Evolutionary conservation across 2,888 invertebrate genomes (phyloP), one percentile per base, ranked within the genome.

Genomic region (Ernsta delagoae): DNA sequence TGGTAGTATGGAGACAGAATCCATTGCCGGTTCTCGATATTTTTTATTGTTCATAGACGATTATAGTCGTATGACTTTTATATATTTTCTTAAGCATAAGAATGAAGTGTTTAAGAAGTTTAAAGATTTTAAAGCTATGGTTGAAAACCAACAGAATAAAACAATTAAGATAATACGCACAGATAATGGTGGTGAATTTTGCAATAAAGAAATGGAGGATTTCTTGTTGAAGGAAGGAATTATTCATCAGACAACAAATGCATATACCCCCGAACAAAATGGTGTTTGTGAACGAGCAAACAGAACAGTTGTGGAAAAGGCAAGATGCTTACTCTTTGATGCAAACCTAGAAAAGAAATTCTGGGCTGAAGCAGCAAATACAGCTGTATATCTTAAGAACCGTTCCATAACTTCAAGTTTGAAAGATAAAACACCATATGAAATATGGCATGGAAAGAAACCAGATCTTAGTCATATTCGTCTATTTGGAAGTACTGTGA

Each of bases 81-180:
- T 78, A 41, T 80, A 79, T 65, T 75, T 80, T 48, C 50, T 83
- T 7, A 80, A 54, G 31, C 54, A 54, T 11, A 78, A 82, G 70
- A 70, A 70, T 71, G 75, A 84, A 70, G 77, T 73, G 8, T 65
- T 70, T 2, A 69, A 65, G 8, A 62, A 62, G 8, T 73, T 73
- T 56, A 65, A 71, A 43, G 68, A 78, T 9, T 83, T 79, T 62
- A 79, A 79, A 71, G 16, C 12, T 24, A 16, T 76, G 45, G 78
- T 77, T 31, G 80, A 79, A 70, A 81, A 79, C 63, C 77, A 81
- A 70, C 74, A 45, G 43, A 54, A 54, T 34, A 54, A 54, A 34
- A 24, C 4, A 24, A 54, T 54, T 6, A 54, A 54, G 31, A n/a
- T 70, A 31, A 41, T 72, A 24, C 60, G 72, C 12, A 60, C 59